phyloP scores from a whole-genome alignment of 2,888 invertebrate genomes.

The Machimus atricapillus region DNA sequence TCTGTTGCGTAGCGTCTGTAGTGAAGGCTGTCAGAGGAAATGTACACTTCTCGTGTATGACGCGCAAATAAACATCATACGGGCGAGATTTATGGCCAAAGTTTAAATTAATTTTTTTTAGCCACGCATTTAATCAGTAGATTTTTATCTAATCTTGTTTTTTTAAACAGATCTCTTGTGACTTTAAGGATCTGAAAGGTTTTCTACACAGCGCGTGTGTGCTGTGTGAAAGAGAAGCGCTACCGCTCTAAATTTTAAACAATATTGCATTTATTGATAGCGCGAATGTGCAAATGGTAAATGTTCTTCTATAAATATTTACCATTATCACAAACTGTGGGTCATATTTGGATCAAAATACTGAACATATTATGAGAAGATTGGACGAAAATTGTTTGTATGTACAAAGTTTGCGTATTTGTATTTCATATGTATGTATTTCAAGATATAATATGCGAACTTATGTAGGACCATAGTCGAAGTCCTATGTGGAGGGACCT shows the following conservation, averaged over 20 bases:
- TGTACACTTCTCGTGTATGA: not conserved
- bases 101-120: not conserved
- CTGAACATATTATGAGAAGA: not conserved
- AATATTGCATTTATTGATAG: not conserved
- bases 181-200: not conserved
- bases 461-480: too few species aligned
- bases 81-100: not conserved
- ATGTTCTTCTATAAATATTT: not conserved
- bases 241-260: not conserved
- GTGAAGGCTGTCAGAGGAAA: not conserved
- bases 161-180: not conserved
- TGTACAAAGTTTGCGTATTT: too few species aligned
- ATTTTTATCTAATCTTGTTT: not conserved
- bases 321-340: too few species aligned
- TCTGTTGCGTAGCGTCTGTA: not conserved
- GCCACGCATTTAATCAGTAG: not conserved
- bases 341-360: too few species aligned
- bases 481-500: too few species aligned
- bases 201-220: not conserved
- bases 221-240: not conserved
- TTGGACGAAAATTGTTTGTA: too few species aligned
- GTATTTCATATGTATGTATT: too few species aligned
- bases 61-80: not conserved
- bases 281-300: not conserved
- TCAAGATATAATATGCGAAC: too few species aligned